A percentile compares a stretch with the other conserved stretches of the same genome.
These are phyloP conservation scores for Aphis gossypii DNA, from an alignment of 1,140 invertebrate species.

Conservation along the genomic window DNA sequence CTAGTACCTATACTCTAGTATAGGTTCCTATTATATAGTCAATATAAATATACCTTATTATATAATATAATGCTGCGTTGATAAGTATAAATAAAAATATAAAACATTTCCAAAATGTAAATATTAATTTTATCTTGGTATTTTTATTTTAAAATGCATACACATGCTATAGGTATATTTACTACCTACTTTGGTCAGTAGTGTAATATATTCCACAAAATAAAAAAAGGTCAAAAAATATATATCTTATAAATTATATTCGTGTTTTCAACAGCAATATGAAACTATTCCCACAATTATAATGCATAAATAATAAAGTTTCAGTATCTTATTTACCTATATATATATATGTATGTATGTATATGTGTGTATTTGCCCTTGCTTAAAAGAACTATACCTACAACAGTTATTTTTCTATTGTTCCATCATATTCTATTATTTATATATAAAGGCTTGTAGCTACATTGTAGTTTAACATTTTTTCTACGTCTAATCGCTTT, in stretches of 20 bases:
- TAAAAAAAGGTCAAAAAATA: slow-evolving; percentile 16
- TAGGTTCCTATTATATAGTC: not conserved
- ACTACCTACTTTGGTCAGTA: not conserved
- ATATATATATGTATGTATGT: not conserved
- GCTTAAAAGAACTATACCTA: not conserved
- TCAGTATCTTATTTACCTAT: not conserved
- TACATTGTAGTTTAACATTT: not conserved
- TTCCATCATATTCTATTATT: not conserved
- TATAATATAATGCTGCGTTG: not conserved
- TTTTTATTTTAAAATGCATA: not conserved
- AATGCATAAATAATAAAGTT: slow-evolving; percentile 29
- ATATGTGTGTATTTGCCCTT: not conserved
- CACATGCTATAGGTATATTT: not conserved
- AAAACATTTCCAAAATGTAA: not conserved
- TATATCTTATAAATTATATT: slow-evolving; percentile 10
- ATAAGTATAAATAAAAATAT: not conserved
- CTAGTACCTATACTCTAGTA: no score
- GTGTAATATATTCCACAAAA: not conserved
- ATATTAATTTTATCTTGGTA: not conserved
- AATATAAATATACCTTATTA: not conserved
- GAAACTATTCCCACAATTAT: slow-evolving; percentile 27
- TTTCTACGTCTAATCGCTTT: not conserved
- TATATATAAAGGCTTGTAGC: not conserved
- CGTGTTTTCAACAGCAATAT: slow-evolving; percentile 13
- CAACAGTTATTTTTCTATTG: not conserved